These are phyloP conservation scores for Scytalopus superciliaris DNA, from an alignment of 2,113 vertebrate genomes.

Conservation along the genomic window DNA sequence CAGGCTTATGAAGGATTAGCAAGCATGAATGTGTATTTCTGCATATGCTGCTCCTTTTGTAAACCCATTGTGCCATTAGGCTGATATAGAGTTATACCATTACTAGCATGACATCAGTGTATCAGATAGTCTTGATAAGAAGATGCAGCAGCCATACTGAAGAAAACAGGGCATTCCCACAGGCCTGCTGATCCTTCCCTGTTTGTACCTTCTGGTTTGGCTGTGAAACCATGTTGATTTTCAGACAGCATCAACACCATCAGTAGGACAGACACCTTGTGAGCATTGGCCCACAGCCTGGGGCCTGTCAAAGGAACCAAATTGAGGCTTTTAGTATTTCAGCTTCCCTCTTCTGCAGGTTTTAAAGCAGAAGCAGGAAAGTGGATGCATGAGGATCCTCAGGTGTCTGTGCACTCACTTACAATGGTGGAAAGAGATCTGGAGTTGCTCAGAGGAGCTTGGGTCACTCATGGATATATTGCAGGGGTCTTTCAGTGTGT, in stretches of 20 bases:
- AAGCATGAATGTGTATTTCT: not conserved
- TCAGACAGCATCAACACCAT: not conserved
- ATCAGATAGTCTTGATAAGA: constrained; percentile 6
- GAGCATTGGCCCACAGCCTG: not conserved
- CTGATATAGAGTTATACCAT: constrained; percentile 4
- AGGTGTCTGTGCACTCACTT: not conserved
- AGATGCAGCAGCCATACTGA: not conserved
- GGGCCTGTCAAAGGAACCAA: not conserved
- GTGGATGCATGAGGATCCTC: not conserved
- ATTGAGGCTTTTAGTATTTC: not conserved
- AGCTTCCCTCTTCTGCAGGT: not conserved
- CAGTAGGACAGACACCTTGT: not conserved
- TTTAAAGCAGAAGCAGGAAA: not conserved
- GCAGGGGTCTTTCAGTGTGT: not conserved
- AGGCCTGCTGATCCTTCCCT: not conserved
- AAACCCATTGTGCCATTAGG: constrained; percentile 40
- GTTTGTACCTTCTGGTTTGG: not conserved
- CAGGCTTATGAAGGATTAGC: constrained; percentile 53
- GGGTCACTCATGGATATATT: not conserved
- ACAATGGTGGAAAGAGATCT: not conserved
- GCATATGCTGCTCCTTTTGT: constrained; percentile 30
- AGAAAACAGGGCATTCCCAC: not conserved
- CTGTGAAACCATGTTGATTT: not conserved
- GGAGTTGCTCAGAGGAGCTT: not conserved
- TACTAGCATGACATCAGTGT: constrained; percentile 29